phyloP scores from a whole-genome alignment of 2,113 vertebrate genomes.

The Solea solea region DNA sequence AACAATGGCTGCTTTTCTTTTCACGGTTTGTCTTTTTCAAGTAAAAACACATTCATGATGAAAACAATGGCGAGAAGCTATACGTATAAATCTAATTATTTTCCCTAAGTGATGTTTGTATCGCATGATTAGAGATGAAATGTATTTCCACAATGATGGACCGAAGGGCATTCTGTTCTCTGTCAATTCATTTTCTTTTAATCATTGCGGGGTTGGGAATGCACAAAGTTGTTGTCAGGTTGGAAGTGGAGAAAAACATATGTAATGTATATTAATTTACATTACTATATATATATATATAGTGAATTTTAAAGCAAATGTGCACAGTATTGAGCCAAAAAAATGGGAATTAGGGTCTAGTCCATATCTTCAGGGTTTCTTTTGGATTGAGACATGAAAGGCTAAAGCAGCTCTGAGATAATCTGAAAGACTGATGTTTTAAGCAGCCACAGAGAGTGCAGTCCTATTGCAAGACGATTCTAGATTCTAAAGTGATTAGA shows the following conservation, averaged over 20 bases:
- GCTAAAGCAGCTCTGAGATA: constrained; percentile 61
- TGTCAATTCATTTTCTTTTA: constrained; percentile 18
- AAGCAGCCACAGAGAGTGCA: constrained; percentile 24
- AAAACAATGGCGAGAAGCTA: constrained; percentile 30
- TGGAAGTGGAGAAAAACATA: neutral
- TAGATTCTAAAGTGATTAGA: constrained; percentile 27
- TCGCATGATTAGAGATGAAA: constrained; percentile 12
- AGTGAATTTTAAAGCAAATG: neutral
- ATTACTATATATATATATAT: neutral
- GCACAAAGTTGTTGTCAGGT: neutral
- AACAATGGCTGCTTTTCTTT: constrained; percentile 36
- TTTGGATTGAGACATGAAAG: constrained; percentile 43
- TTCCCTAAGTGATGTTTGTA: constrained; percentile 41
- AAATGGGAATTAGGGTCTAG: constrained; percentile 58
- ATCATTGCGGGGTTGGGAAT: neutral
- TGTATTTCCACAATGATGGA: constrained; percentile 28
- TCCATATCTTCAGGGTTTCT: constrained; percentile 71
- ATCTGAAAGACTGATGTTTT: constrained; percentile 70
- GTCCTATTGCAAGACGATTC: constrained; percentile 25
- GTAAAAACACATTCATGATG: constrained; percentile 16
- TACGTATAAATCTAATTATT: constrained; percentile 52
- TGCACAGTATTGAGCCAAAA: neutral
- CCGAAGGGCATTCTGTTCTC: constrained; percentile 10
- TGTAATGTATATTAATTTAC: neutral
- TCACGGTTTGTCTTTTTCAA: constrained; percentile 35